Evolutionary conservation across 2,888 invertebrate genomes (phyloP), one percentile per base, ranked within the genome.

Genomic region (Rhagium mordax): DNA sequence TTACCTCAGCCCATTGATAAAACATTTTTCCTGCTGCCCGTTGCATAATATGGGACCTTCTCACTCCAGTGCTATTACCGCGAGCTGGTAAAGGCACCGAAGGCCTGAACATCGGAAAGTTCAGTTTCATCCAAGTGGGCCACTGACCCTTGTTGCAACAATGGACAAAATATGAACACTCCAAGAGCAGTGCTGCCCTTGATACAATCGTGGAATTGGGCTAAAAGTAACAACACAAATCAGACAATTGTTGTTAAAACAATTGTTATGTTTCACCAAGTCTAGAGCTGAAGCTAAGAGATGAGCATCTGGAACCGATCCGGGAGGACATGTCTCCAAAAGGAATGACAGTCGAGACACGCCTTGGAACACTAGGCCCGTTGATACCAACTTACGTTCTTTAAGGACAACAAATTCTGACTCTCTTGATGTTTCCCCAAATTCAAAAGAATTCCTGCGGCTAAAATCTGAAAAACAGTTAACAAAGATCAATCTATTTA

Each of bases 131-230:
- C 98, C 99, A 99, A 69, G 94, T 93, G 0, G 99, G 99, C 99
- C 99, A 99, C 81, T 98, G 97, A 0, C 98, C 98, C 85, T 96
- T 96, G 87, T 99, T 99, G 87, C 99, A 99, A 79, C 96, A 93
- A 85, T 99, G 98, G 1, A 99, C 98, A 81, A 99, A 95, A 86
- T 98, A 95, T 0, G 98, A 95, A 87, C 98, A 98, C 88, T 99
- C 99, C 74, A 99, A 88, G 6, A 99, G 89, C 67, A 99, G 91
- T 0, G 96, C 94, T 3, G 99, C 99, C 85, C 98, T 90, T 0
- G 98, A 93, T 0, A 98, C 94, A 0, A 99, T 94, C 0, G 99
- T 98, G 0, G 99, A 97, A 87, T 98, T 94, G 29, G 99, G 95
- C 93, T 96, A 87, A 51, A 88, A 88, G 69, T 73, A 70, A 57